Conservation (phyloP, 2,888 invertebrate genomes). For the Pedicia rivosa region DNA sequence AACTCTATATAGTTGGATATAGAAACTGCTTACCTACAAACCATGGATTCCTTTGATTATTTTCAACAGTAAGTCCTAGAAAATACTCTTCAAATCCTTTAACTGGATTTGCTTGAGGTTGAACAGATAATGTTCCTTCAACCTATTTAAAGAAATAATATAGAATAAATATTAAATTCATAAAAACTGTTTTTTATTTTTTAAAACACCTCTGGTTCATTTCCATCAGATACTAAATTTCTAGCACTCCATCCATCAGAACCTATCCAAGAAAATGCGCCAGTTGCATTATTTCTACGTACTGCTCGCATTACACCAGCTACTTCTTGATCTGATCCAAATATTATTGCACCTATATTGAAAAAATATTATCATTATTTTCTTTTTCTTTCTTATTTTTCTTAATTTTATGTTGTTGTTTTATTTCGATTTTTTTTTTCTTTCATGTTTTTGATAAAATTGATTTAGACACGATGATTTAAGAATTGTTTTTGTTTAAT, state of each 20-base stretch:
- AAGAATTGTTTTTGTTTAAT: too few species aligned
- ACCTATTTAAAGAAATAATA: constrained; percentile 32
- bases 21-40: constrained; percentile 83
- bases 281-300: constrained; percentile 70
- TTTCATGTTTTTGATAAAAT: too few species aligned
- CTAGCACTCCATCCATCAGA: constrained; percentile 94
- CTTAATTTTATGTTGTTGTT: too few species aligned
- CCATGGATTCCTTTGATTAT: constrained; percentile 88
- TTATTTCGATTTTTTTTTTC: too few species aligned
- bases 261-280: constrained; percentile 88
- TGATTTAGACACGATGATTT: too few species aligned
- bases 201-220: constrained; percentile 77
- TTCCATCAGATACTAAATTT: constrained; percentile 69
- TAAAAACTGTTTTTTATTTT: too few species aligned
- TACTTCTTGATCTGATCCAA: constrained; percentile 93
- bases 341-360: constrained; percentile 84
- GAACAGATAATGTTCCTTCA: constrained; percentile 87
- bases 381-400: too few species aligned
- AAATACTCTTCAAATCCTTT: constrained; percentile 79
- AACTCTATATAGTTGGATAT: too few species aligned
- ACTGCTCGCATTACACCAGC: constrained; percentile 91
- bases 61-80: constrained; percentile 63
- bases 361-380: too few species aligned
- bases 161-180: constrained; percentile 3
- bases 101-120: constrained; percentile 84